Conservation (phyloP, 2,888 invertebrate species). For the Halictus ligatus region DNA sequence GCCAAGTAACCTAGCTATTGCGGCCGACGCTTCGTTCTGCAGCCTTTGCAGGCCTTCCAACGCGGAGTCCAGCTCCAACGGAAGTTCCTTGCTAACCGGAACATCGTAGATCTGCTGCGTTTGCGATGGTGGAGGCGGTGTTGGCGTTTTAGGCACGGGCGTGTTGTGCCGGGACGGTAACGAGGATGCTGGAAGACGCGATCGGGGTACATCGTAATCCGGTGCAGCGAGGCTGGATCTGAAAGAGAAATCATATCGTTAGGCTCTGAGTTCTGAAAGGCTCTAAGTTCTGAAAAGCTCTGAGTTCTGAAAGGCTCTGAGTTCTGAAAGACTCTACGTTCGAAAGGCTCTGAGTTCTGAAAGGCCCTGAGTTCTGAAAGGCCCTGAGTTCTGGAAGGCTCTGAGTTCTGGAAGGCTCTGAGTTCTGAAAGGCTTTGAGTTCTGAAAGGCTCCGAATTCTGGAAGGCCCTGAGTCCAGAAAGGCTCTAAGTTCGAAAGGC, state of each 20-base stretch:
- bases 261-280: not conserved
- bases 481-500: too few relatives aligned
- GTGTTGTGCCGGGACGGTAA: constrained; percentile 78
- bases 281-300: too few relatives aligned
- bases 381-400: not conserved
- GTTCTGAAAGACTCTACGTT: too few relatives aligned
- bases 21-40: constrained; percentile 92
- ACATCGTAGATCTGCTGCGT: constrained; percentile 87
- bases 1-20: constrained; percentile 91
- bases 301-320: too few relatives aligned
- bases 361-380: not conserved
- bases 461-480: too few relatives aligned
- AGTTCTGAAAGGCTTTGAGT: too few relatives aligned
- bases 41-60: constrained; percentile 90
- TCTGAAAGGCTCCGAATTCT: too few relatives aligned
- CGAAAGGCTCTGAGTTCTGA: not conserved
- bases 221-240: constrained; percentile 86
- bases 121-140: constrained; percentile 76
- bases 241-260: constrained; percentile 17
- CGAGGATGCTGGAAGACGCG: constrained; percentile 81
- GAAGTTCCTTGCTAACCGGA: constrained; percentile 88
- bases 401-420: not conserved
- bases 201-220: constrained; percentile 90
- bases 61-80: constrained; percentile 91
- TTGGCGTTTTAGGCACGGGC: constrained; percentile 75